Base-by-base conservation (phyloP, 2,888 invertebrate species). In the Ophion slaviceki region DNA sequence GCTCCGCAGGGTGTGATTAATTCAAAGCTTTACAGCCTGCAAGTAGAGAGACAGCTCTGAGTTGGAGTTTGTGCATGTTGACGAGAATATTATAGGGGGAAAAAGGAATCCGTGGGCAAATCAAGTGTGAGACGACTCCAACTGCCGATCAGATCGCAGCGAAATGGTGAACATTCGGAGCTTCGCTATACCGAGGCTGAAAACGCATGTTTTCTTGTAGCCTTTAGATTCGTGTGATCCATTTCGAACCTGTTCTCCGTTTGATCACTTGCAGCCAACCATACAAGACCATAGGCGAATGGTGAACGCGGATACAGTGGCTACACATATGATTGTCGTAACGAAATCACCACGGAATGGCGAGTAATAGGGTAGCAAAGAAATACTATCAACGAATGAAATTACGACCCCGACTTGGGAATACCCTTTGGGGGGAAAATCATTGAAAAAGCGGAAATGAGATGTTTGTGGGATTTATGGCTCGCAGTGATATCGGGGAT, bases 391-490 rank as follows among this genome's bases (percentile, higher is more conserved):
- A 40, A 8, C 4, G 40, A 8, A 40, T 40, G 40, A 40, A 40
- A 40, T 40, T 40, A 8, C 40, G 40, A 4, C 40, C 40, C 40
- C 40, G 40, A 40, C 61, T 28, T 20, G 45, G 67, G 45, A 71
- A 57, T 28, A 7, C 47, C 17, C 2, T n/a, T 36, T 10, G 32
- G 14, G 36, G 10, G 32, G 57, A 57, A 17, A 72, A 64, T 32
- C 28, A 47, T 6, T 14, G 61, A 10, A 7, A 68, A 57, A 17
- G 59, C 20, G 67, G 36, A 45, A 14, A 40, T n/a, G 53, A 57
- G 45, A 59, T 45, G 66, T 68, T 74, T 62, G 40, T 67, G 61
- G 70, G 74, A 84, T 84, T 80, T 68, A 84, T 84, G 45, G 75
- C 53, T 62, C 45, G 67, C 66, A 74, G 71, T 80, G 62, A 68